These are phyloP conservation scores for Ichneumon xanthorius DNA, from an alignment of 2,888 invertebrate species.

Conservation along the genomic window DNA sequence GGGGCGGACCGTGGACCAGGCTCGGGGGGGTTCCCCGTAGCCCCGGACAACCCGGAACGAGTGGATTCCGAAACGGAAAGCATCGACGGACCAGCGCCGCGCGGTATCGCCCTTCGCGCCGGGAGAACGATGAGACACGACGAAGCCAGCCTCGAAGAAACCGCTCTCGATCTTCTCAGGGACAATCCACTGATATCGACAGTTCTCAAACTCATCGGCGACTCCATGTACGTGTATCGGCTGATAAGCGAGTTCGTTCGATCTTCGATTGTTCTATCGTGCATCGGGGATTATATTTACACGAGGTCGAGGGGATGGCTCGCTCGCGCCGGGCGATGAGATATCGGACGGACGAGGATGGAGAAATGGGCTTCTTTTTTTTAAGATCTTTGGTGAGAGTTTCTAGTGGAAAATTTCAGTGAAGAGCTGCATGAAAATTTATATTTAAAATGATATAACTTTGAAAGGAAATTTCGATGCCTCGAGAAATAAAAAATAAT, in stretches of 20 bases:
- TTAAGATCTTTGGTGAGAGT: too few relatives aligned
- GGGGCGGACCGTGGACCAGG: neutral
- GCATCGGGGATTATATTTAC: conserved; percentile 71
- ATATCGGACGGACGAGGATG: neutral
- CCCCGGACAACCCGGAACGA: conserved; percentile 8
- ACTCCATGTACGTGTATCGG: conserved; percentile 63
- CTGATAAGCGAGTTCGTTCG: conserved; percentile 64
- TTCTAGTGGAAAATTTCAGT: too few relatives aligned
- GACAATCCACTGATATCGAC: conserved; percentile 45
- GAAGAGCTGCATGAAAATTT: too few relatives aligned
- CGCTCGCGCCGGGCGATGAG: conserved; percentile 46
- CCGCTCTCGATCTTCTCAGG: conserved; percentile 28
- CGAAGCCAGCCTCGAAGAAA: conserved; percentile 40
- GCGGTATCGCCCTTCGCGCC: conserved; percentile 19
- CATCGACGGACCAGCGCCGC: conserved; percentile 7
- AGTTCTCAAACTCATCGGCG: conserved; percentile 63
- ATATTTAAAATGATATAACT: too few relatives aligned
- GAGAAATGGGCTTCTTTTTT: neutral
- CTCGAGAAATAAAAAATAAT: too few relatives aligned
- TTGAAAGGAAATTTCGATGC: too few relatives aligned
- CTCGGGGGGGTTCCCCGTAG: neutral
- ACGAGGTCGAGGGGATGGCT: conserved; percentile 70
- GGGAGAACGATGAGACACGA: conserved; percentile 35
- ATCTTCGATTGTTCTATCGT: conserved; percentile 69
- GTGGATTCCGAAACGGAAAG: conserved; percentile 44